Conservation (phyloP, 2,797 vertebrate species). For the Myotis pilosus region DNA sequence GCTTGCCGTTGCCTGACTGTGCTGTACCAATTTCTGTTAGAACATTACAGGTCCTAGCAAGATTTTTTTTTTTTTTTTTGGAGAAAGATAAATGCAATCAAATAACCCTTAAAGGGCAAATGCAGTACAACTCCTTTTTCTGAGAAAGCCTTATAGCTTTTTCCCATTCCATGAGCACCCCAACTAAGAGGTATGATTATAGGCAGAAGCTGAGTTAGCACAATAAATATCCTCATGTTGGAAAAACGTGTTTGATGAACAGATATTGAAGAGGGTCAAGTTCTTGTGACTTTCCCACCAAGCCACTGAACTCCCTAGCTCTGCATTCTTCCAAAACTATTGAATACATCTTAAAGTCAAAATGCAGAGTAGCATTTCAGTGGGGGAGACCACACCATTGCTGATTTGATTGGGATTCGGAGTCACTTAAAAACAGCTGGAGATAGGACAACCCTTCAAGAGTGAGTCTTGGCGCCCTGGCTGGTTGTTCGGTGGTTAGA, state of each 20-base stretch:
- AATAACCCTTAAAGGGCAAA: constrained; percentile 7
- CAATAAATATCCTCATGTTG: neutral
- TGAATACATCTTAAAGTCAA: neutral
- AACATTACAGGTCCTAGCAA: constrained; percentile 57
- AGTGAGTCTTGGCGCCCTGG: neutral
- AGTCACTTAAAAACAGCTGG: constrained; percentile 5
- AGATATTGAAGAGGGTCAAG: neutral
- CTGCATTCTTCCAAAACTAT: neutral
- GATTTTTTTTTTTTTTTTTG: constrained; percentile 37
- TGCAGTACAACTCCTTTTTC: neutral
- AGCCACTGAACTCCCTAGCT: neutral
- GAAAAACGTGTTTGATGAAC: neutral
- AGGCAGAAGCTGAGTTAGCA: neutral
- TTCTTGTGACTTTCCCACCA: neutral
- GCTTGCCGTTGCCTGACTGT: neutral
- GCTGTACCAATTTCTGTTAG: constrained; percentile 12
- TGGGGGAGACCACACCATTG: neutral
- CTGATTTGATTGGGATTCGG: neutral
- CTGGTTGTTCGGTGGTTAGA: neutral
- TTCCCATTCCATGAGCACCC: neutral
- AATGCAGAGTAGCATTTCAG: neutral
- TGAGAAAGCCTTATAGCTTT: neutral
- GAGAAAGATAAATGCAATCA: constrained; percentile 25
- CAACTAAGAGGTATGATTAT: neutral
- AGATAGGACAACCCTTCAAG: neutral